Evolutionary conservation across 2,888 invertebrate species (phyloP), one percentile per base, ranked within the genome.

Genomic region (Drosophila eohydei): DNA sequence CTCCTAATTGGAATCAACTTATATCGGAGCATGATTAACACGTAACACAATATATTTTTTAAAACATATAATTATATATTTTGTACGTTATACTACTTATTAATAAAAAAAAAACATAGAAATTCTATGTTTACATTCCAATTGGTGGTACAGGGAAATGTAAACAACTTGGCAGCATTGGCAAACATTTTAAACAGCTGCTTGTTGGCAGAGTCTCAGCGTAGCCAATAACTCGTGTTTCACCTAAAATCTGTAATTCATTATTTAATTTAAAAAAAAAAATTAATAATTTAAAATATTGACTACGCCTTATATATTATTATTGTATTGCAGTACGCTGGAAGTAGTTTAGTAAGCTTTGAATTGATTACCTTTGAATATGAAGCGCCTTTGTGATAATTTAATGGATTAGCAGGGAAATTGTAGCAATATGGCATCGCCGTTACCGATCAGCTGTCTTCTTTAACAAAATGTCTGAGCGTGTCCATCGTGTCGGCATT

Each of bases 401-500:
- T 11, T 3, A 16, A 4, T 40, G 2, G 2, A 14, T 51, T 4
- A 9, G 1, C 7, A 44, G 5, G 1, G 11, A 41, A 26, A 9
- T 59, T 14, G 3, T 14, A 26, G 4, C 51, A 3, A 7, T 58
- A 9, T 61, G 74, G 64, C 64, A 76, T 5, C 79, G 14, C 3
- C 32, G 1, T 0, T 14, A 21, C 0, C 26, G 14, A 59, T 50
- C 76, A 77, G 79, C 74, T 77, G 76, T 32, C 4, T 32, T 62
- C 43, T 44, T 59, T 36, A 16, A 62, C 40, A 44, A 21, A 55
- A 36, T 51, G 28, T 34, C 48, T 14, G 41, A 65, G 79, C 70
- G 64, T 66, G 59, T 34, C 36, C 61, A 32, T 41, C 9, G 32
- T 14, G 41, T 16, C 28, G 30, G 28, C 38, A 58, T 34, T 46